Percentiles rank a stretch among this genome's conserved stretches.
These are phyloP conservation scores for Merops nubicus DNA, from an alignment of 2,113 vertebrate genomes.

Conservation along the genomic window DNA sequence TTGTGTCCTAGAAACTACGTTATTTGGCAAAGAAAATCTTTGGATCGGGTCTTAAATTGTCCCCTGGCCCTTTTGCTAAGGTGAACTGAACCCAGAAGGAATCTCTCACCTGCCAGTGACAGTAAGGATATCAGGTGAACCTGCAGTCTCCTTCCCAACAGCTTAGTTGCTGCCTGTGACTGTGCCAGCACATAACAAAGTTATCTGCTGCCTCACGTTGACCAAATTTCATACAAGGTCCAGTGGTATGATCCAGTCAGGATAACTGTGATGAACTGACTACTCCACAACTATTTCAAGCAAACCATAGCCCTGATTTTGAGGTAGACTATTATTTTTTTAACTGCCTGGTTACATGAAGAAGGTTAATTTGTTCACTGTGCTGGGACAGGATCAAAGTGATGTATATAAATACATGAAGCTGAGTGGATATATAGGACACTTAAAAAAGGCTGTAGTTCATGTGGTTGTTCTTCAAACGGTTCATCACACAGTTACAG, in stretches of 20 bases:
- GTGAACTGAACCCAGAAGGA: neutral
- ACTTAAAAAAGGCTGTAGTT: neutral
- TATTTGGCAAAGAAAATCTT: neutral
- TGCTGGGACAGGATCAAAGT: neutral
- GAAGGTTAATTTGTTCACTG: neutral
- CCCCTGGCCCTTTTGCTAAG: neutral
- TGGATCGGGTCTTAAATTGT: neutral
- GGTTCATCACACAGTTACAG: neutral
- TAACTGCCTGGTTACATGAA: neutral
- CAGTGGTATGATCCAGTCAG: neutral
- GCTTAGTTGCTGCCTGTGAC: neutral
- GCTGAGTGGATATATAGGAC: neutral
- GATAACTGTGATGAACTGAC: neutral
- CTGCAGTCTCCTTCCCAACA: neutral
- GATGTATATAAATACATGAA: neutral
- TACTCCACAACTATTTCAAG: neutral
- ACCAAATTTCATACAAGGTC: neutral
- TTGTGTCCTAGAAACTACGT: neutral
- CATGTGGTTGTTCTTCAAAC: neutral
- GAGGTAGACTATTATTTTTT: neutral
- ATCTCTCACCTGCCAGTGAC: neutral
- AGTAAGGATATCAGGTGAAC: neutral
- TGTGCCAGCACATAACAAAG: neutral
- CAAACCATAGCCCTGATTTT: neutral
- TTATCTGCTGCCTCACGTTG: neutral